Conservation (phyloP, 2,888 invertebrate genomes). For the Ennomos fuscantarius region DNA sequence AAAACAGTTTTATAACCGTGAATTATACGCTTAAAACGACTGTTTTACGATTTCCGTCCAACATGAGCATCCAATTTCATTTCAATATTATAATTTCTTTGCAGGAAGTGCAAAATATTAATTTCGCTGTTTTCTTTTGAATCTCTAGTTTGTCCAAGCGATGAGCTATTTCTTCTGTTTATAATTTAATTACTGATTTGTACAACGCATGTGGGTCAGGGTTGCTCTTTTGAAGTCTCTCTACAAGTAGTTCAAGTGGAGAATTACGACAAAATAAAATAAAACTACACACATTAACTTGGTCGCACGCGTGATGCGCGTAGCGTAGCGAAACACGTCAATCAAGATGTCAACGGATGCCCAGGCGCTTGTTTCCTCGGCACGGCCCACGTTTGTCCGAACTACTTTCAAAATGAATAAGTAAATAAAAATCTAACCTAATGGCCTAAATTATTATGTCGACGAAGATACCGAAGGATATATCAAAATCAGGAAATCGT, state of each 20-base stretch:
- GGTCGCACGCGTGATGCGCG: conserved; percentile 52
- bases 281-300: conserved; percentile 47
- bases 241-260: conserved; percentile 50
- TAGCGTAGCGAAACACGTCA: conserved; percentile 64
- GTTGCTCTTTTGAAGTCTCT: conserved; percentile 58
- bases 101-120: conserved; percentile 22
- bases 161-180: conserved; percentile 26
- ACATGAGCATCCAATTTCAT: conserved; percentile 23
- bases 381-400: conserved; percentile 22
- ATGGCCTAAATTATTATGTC: conserved; percentile 21
- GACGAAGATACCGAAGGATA: conserved; percentile 7
- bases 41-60: conserved; percentile 29
- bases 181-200: conserved; percentile 34
- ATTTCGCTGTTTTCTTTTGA: conserved; percentile 18
- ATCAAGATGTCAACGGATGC: conserved; percentile 66
- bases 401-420: conserved; percentile 11
- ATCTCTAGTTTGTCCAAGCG: conserved; percentile 24
- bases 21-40: conserved; percentile 13
- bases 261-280: conserved; percentile 58
- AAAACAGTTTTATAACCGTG: conserved; percentile 45
- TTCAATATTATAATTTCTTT: conserved; percentile 17
- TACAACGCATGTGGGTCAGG: conserved; percentile 61
- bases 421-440: conserved; percentile 13
- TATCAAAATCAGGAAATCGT: conserved; percentile 32
- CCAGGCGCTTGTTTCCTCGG: conserved; percentile 31